phyloP scores from a whole-genome alignment of 2,797 vertebrate genomes.

The Micropoecilia bifurca region DNA sequence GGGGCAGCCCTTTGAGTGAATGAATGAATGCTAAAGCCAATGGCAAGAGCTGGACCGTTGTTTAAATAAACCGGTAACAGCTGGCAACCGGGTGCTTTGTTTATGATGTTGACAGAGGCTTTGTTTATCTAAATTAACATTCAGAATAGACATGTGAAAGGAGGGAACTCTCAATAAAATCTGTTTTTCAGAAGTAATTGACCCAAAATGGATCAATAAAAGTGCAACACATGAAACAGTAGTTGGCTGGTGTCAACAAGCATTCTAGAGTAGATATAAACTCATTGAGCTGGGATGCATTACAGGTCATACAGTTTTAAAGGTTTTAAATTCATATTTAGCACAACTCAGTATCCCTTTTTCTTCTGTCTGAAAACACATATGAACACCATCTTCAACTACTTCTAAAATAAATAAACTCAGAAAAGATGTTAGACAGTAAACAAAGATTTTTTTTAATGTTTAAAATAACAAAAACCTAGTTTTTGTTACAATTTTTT shows the following conservation, averaged over 20 bases:
- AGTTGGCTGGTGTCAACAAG: not conserved
- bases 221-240: not conserved
- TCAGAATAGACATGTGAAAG: conserved; percentile 26
- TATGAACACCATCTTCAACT: not conserved
- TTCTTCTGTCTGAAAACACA: not conserved
- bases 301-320: not conserved
- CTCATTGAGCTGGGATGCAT: not conserved
- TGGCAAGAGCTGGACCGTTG: conserved; percentile 28
- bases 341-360: conserved; percentile 4
- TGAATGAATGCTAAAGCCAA: conserved; percentile 52
- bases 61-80: conserved; percentile 64
- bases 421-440: not conserved
- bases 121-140: conserved; percentile 34
- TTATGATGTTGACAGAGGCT: conserved; percentile 47
- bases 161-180: conserved; percentile 23
- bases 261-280: not conserved
- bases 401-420: conserved; percentile 7
- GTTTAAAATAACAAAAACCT: conserved; percentile 2
- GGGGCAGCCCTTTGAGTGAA: conserved; percentile 29
- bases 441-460: not conserved
- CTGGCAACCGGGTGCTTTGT: conserved; percentile 59
- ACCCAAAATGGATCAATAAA: conserved; percentile 30
- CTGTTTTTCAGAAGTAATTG: conserved; percentile 18
- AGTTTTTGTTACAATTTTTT: conserved; percentile 8
- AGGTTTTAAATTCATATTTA: not conserved